A percentile compares a stretch with the other conserved stretches of the same genome.
These are phyloP conservation scores for Bombyx mandarina DNA, from an alignment of 1,140 invertebrate genomes.

Conservation along the genomic window DNA sequence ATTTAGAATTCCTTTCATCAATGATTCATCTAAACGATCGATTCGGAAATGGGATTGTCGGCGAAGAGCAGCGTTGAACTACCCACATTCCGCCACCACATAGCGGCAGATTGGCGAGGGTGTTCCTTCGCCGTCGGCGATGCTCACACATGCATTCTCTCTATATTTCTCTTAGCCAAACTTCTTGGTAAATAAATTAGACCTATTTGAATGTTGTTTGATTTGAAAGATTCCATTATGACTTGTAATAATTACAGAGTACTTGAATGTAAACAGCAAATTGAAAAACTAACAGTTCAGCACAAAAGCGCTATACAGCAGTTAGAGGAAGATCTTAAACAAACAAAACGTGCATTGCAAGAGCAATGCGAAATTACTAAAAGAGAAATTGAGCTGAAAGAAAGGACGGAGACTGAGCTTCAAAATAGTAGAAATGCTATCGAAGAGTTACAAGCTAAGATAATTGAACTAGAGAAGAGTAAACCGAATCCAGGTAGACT, in stretches of 20 bases:
- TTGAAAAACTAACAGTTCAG: constrained; percentile 31
- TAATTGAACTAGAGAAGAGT: constrained; percentile 41
- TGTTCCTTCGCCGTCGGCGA: too few species aligned
- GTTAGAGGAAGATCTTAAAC: constrained; percentile 31
- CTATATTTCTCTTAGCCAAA: too few species aligned
- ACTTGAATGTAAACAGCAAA: constrained; percentile 33
- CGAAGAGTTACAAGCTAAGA: constrained; percentile 42
- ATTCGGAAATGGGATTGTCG: too few species aligned
- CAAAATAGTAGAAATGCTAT: constrained; percentile 28
- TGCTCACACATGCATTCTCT: too few species aligned
- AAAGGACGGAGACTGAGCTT: constrained; percentile 24
- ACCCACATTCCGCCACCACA: too few species aligned
- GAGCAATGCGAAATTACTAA: constrained; percentile 27
- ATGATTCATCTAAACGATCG: too few species aligned
- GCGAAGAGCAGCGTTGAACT: too few species aligned
- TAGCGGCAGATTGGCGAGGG: too few species aligned
- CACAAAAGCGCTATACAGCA: constrained; percentile 35
- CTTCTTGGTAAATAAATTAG: too few species aligned
- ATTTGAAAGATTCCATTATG: background rate
- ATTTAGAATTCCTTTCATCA: too few species aligned
- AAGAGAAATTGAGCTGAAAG: constrained; percentile 28
- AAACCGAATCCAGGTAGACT: constrained; percentile 43
- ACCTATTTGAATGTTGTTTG: too few species aligned
- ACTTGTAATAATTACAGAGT: constrained; percentile 1
- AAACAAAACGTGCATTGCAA: constrained; percentile 27